Base-by-base conservation (phyloP, 2,797 vertebrate species). In the Neosilurus mollespiculum region DNA sequence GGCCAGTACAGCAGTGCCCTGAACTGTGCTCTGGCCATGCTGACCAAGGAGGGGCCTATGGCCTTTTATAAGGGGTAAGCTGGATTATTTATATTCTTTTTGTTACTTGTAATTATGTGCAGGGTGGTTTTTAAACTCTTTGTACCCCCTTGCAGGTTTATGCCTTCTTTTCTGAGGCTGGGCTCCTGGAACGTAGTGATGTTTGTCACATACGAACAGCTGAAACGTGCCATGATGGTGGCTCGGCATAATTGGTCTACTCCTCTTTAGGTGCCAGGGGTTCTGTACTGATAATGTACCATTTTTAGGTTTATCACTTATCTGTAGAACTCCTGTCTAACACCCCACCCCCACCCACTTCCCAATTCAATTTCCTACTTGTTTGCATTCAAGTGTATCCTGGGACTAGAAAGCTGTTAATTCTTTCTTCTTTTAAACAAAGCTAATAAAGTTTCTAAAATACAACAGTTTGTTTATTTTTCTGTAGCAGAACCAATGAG, bases 121-220 rank as follows among this genome's bases (percentile, higher is more conserved):
- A 49, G n/a, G 2, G n/a, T 24, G 15, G 53, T 83, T 71, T 72
- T 64, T 49, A 18, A 51, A 71, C 20, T 6, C 0, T 59, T 43
- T 58, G 14, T 22, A 3, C 26, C 83, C 73, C 87, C 81, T 16
- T 70, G 10, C 66, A 99, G 97, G 86, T 99, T 98, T 82, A 93
- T 95, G 89, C 97, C 96, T 0, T 98, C 97, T 9, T 98, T 98
- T 91, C 91, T 98, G 78, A 94, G 96, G 15, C 91, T 98, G 83
- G 93, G 97, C 69, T 98, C 97, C 87, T 98, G 98, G 97, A 98
- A 98, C 0, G 94, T 98, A 85, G 96, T 98, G 90, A 98, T 98
- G 97, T 98, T 99, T 0, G 93, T 98, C 80, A 97, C 96, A 0
- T 98, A 98, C 0, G 97, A 98, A 91, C 97, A 99, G 93, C 94